phyloP scores from a whole-genome alignment of 64 coral and sea anemone genomes.

The Porites australiensis region DNA sequence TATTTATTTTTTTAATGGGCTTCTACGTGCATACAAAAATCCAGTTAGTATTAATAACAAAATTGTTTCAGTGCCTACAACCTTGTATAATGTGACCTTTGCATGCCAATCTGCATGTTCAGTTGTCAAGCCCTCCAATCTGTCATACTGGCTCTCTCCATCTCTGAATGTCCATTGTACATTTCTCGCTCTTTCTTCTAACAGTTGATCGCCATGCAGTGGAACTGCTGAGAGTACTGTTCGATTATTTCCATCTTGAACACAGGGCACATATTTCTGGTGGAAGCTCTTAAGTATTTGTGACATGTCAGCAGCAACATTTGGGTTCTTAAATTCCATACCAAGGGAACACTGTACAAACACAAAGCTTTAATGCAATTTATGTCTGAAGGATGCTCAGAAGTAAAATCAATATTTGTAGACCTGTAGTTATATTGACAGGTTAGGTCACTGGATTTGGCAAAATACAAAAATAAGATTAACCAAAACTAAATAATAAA shows the following conservation, averaged over 20 bases:
- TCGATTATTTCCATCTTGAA: background rate
- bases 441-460: no score
- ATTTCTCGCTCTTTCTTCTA: constrained; percentile 1
- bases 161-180: constrained; percentile 3
- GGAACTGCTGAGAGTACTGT: background rate
- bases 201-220: constrained; percentile 34
- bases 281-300: constrained; percentile 26
- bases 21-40: no score
- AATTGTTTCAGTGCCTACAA: background rate
- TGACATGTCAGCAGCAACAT: constrained; percentile 48
- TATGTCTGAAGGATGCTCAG: no score
- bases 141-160: background rate
- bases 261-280: constrained; percentile 23
- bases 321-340: constrained; percentile 53
- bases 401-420: no score
- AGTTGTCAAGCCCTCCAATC: background rate
- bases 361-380: background rate
- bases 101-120: constrained; percentile 21
- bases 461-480: background rate
- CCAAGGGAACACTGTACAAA: constrained; percentile 2
- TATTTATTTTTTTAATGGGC: no score
- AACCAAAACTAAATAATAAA: background rate
- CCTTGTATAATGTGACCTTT: background rate
- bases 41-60: no score
- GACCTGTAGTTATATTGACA: no score